Evolutionary conservation across 2,888 invertebrate species (phyloP).

Genomic region (Theretra japonica): DNA sequence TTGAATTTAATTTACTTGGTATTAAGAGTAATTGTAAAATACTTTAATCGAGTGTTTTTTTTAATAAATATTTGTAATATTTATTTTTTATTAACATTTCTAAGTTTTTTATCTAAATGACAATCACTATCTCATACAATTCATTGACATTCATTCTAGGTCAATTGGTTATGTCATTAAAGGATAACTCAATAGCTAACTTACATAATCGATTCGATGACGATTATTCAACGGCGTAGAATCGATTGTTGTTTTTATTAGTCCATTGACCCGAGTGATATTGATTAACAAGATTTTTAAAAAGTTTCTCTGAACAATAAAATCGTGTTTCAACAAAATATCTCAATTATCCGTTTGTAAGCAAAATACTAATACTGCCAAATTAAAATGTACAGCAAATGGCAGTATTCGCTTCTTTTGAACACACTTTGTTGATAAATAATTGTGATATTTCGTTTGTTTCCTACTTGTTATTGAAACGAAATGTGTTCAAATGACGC

Average conservation of each 20-base stretch:
- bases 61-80: too few relatives aligned
- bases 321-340: background rate
- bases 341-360: constrained; percentile 6
- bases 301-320: background rate
- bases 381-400: background rate
- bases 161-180: background rate
- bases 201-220: background rate
- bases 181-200: too few relatives aligned
- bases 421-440: constrained; percentile 24
- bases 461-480: constrained; percentile 15
- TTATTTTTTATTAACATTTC: too few relatives aligned
- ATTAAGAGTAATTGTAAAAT: too few relatives aligned
- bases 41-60: too few relatives aligned
- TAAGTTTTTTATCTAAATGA: too few relatives aligned
- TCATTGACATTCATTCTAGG: background rate
- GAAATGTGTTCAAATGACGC: constrained; percentile 9
- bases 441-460: constrained; percentile 21
- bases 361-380: background rate
- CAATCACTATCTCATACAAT: too few relatives aligned
- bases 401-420: background rate
- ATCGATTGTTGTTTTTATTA: background rate
- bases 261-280: background rate
- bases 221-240: background rate
- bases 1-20: too few relatives aligned
- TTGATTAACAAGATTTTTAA: background rate